Percentiles rank a stretch among this genome's conserved stretches.
Evolutionary conservation across 2,888 invertebrate species (phyloP).

Genomic region (Hydrotaea diabolus): DNA sequence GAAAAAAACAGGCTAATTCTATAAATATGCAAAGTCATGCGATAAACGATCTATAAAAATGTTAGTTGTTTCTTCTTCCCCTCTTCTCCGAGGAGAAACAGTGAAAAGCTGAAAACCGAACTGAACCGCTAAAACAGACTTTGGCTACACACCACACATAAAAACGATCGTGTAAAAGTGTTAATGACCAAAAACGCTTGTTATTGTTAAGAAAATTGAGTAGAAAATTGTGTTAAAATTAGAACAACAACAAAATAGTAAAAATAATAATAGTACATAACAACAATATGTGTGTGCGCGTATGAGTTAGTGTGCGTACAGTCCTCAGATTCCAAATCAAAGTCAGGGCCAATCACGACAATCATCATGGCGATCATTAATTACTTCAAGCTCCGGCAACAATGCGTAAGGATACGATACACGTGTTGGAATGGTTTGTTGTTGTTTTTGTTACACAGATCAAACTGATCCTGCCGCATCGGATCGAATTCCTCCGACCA

Average conservation of each 20-base stretch:
- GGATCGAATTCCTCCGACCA: no score
- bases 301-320: no score
- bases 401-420: conserved; percentile 24
- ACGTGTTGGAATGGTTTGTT: conserved; percentile 6
- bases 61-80: conserved; percentile 6
- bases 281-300: neutral
- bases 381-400: conserved; percentile 46
- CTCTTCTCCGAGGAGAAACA: neutral
- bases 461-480: conserved; percentile 45
- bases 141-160: conserved; percentile 20
- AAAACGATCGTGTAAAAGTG: conserved; percentile 60
- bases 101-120: neutral
- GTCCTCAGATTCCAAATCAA: conserved; percentile 41
- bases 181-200: conserved; percentile 54
- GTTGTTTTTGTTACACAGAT: neutral
- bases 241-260: conserved; percentile 3
- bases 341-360: conserved; percentile 68
- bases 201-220: conserved; percentile 70
- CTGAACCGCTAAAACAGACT: conserved; percentile 37
- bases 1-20: conserved; percentile 73
- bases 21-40: conserved; percentile 79
- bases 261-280: neutral
- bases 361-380: conserved; percentile 15
- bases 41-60: conserved; percentile 69
- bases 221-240: conserved; percentile 72